Conservation (phyloP, 2,888 invertebrate species). For the Microdon myrmicae region DNA sequence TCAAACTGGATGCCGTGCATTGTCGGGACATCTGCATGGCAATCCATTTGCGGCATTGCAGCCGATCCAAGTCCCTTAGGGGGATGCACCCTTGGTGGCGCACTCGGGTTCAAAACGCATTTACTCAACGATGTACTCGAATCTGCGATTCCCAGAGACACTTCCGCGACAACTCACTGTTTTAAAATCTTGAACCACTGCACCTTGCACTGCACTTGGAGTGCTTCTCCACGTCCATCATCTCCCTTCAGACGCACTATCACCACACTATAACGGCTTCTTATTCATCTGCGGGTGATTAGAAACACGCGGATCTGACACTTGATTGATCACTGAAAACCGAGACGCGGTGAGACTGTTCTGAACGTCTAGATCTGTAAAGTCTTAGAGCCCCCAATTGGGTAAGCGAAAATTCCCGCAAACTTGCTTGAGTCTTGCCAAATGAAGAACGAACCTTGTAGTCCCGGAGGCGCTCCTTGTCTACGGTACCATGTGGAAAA, state of each 20-base stretch:
- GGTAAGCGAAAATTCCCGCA: constrained; percentile 43
- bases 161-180: constrained; percentile 18
- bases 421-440: constrained; percentile 45
- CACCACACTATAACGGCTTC: constrained; percentile 14
- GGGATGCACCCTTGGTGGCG: constrained; percentile 2
- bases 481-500: too few relatives aligned
- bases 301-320: constrained; percentile 39
- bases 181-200: constrained; percentile 1
- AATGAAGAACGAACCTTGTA: constrained; percentile 12
- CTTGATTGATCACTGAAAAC: constrained; percentile 50
- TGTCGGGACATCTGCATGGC: constrained; percentile 32
- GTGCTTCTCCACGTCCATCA: constrained; percentile 10
- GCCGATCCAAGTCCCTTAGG: constrained; percentile 11
- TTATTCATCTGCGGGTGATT: constrained; percentile 26
- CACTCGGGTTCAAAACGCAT: constrained; percentile 12
- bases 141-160: constrained; percentile 5
- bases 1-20: too few relatives aligned
- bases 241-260: constrained; percentile 11
- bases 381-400: constrained; percentile 23
- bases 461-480: too few relatives aligned
- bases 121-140: constrained; percentile 13
- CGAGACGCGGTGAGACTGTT: constrained; percentile 43
- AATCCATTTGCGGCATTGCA: constrained; percentile 31
- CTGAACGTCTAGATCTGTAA: constrained; percentile 26
- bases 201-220: constrained; percentile 21